Evolutionary conservation across 1,140 invertebrate genomes (phyloP).

Genomic region (Brachionus rubens): DNA sequence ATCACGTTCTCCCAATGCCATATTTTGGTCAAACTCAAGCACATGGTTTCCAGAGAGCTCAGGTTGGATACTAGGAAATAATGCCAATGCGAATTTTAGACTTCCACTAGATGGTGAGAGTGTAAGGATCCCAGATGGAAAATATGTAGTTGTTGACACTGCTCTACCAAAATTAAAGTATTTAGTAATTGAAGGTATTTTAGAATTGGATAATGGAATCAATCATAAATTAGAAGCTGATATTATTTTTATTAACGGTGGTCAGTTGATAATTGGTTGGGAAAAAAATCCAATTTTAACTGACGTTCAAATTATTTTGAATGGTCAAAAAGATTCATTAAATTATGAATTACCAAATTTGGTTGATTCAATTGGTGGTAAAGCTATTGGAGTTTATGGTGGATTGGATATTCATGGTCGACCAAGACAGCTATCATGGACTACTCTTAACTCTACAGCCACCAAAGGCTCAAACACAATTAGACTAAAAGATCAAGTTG

Average conservation of each 20-base stretch:
- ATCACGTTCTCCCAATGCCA: neutral
- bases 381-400: constrained; percentile 38
- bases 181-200: constrained; percentile 21
- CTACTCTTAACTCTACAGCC: neutral
- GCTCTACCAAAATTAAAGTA: constrained; percentile 22
- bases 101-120: neutral
- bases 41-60: constrained; percentile 6
- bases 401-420: constrained; percentile 39
- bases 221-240: constrained; percentile 50
- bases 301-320: constrained; percentile 50
- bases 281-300: constrained; percentile 43
- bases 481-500: constrained; percentile 40
- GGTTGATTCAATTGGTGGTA: neutral
- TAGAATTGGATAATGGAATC: constrained; percentile 25
- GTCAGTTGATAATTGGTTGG: constrained; percentile 52
- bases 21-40: constrained; percentile 24
- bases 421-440: constrained; percentile 20
- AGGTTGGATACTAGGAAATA: constrained; percentile 16
- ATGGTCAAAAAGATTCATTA: constrained; percentile 50
- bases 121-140: constrained; percentile 29
- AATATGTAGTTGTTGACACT: constrained; percentile 6
- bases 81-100: neutral
- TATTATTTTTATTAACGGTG: constrained; percentile 52
- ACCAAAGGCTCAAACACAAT: neutral
- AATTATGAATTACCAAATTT: constrained; percentile 1